A percentile compares a stretch with the other conserved stretches of the same genome.
Evolutionary conservation across 2,113 vertebrate species (phyloP).

Genomic region (Cepphus grylle): DNA sequence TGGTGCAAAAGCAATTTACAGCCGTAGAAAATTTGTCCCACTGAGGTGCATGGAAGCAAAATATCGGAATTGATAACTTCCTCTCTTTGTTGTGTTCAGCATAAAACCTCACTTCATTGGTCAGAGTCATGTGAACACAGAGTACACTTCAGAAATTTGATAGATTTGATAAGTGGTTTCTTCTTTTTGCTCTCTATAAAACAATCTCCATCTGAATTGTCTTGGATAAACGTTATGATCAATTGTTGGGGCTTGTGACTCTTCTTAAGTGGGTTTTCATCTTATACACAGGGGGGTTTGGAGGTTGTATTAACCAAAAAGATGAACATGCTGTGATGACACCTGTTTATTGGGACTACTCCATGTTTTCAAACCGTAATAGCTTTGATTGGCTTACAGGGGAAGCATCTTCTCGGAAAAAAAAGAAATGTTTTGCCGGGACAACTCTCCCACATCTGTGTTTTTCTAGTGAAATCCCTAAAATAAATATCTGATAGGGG

Average conservation of each 20-base stretch:
- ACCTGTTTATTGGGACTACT: neutral
- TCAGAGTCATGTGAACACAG: neutral
- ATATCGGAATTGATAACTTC: neutral
- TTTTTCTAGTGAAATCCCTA: conserved; percentile 32
- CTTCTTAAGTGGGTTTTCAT: neutral
- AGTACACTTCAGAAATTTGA: neutral
- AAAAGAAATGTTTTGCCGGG: neutral
- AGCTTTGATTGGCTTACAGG: neutral
- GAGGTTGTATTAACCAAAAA: neutral
- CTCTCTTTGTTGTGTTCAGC: neutral
- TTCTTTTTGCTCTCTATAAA: neutral
- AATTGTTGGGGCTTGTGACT: neutral
- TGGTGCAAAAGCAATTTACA: neutral
- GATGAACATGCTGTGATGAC: neutral
- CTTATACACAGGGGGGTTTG: neutral
- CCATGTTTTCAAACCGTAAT: neutral
- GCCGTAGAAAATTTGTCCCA: neutral
- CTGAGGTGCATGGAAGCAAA: neutral
- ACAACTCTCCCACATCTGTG: neutral
- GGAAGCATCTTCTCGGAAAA: neutral
- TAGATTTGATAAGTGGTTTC: neutral
- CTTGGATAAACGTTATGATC: neutral
- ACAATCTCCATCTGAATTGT: neutral
- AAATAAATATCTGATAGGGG: conserved; percentile 16
- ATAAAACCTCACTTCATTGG: neutral